Percentiles rank a stretch among this genome's conserved stretches.
Evolutionary conservation across 2,113 vertebrate species (phyloP).

Genomic region (Tiliqua scincoides): DNA sequence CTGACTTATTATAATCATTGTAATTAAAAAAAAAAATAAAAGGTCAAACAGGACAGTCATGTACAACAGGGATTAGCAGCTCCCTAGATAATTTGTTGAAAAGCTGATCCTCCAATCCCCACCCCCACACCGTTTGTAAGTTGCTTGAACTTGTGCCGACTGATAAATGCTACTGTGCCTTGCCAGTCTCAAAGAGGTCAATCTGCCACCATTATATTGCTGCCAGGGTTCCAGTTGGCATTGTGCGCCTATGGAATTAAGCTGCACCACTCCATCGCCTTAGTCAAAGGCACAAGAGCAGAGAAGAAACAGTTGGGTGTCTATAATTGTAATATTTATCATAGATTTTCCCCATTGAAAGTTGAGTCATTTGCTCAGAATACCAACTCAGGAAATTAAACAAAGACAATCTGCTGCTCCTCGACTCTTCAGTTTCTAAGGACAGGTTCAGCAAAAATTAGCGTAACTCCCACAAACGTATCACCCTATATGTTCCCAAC

Average conservation of each 20-base stretch:
- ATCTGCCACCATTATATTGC: slow-evolving; percentile 22
- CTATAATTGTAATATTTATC: neutral
- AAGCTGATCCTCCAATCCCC: slow-evolving; percentile 22
- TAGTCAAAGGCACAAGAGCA: neutral
- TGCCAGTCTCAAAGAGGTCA: slow-evolving; percentile 49
- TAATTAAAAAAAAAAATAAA: slow-evolving; percentile 56
- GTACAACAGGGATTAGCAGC: slow-evolving; percentile 41
- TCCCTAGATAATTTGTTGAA: slow-evolving; percentile 45
- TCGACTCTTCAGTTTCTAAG: neutral
- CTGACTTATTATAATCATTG: slow-evolving; percentile 47
- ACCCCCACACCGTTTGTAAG: slow-evolving; percentile 8
- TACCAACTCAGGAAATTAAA: neutral
- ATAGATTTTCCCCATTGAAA: neutral
- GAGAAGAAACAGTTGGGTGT: neutral
- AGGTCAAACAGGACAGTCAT: slow-evolving; percentile 55
- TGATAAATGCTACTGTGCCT: slow-evolving; percentile 32
- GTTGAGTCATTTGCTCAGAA: neutral
- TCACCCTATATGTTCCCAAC: neutral
- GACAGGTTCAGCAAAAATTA: neutral
- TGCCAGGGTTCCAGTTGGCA: slow-evolving; percentile 19
- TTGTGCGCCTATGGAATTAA: slow-evolving; percentile 14
- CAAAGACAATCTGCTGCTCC: neutral
- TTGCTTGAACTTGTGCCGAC: slow-evolving; percentile 13
- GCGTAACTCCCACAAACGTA: neutral
- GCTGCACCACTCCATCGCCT: neutral